Evolutionary conservation across 1,140 invertebrate genomes (phyloP).

Genomic region (Drosophila bocqueti): DNA sequence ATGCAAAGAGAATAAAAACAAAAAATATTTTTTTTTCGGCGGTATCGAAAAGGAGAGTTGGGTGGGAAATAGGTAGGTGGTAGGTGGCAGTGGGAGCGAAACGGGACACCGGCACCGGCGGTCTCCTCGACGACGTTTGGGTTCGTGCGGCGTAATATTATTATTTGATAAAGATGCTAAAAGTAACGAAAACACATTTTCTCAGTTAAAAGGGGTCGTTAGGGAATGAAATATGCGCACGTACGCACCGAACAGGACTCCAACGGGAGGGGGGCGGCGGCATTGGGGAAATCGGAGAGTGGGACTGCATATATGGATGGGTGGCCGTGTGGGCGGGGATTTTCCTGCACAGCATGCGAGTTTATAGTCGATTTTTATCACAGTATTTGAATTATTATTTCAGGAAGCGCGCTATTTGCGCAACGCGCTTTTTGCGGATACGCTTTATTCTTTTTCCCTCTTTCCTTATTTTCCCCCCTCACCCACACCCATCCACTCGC

Average conservation of each 20-base stretch:
- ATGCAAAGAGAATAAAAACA: slow-evolving; percentile 40
- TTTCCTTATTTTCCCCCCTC: slow-evolving; percentile 1
- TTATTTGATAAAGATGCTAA: slow-evolving; percentile 85
- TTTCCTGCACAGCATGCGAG: slow-evolving; percentile 72
- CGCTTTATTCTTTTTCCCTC: slow-evolving; percentile 46
- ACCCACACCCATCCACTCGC: not conserved
- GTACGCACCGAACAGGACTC: slow-evolving; percentile 70
- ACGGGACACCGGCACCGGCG: slow-evolving; percentile 10
- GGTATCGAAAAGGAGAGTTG: slow-evolving; percentile 29
- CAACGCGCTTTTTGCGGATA: slow-evolving; percentile 83
- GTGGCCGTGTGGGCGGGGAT: slow-evolving; percentile 25
- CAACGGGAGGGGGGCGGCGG: not conserved
- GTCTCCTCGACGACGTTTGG: slow-evolving; percentile 75
- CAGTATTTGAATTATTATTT: slow-evolving; percentile 85
- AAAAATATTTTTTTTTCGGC: slow-evolving; percentile 31
- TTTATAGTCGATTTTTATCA: slow-evolving; percentile 83
- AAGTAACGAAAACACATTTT: slow-evolving; percentile 85
- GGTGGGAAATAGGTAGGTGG: slow-evolving; percentile 13
- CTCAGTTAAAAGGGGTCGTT: slow-evolving; percentile 85
- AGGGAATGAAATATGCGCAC: slow-evolving; percentile 85
- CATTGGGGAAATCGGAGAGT: slow-evolving; percentile 7
- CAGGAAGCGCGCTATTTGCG: slow-evolving; percentile 84
- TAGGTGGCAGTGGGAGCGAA: slow-evolving; percentile 20
- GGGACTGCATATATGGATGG: slow-evolving; percentile 54
- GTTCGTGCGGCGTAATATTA: slow-evolving; percentile 83